Base-by-base conservation (phyloP, 2,797 vertebrate species). In the Oreortyx pictus region DNA sequence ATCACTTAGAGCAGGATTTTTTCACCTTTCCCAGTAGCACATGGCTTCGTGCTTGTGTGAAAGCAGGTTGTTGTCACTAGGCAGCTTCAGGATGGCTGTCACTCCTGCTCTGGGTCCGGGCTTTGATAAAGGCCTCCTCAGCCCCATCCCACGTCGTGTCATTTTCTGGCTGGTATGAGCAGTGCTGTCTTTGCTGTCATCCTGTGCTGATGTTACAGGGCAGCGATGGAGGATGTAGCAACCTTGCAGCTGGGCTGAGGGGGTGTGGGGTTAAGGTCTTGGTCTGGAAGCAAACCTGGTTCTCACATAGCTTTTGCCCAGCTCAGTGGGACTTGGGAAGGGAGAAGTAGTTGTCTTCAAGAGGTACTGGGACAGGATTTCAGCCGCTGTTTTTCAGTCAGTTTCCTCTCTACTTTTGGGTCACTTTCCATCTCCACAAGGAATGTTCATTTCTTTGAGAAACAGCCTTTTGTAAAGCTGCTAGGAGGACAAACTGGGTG, bases 111-210 rank as follows among this genome's bases (percentile, higher is more conserved):
- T 20, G 27, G 15, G 29, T 24, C 41, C 22, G 9, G 24, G 17
- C 17, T 16, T 41, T 64, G 14, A 39, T 27, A 19, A 41, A 44
- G 41, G 47, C 23, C 17, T 19, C 41, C n/a, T 39, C 43, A 14
- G 19, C 59, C 54, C 24, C 11, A 7, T 15, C 25, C 11, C 16
- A 47, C 4, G 7, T 9, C 14, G 5, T 33, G 5, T 0, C 2
- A 25, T 61, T 43, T 71, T 49, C 35, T 71, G 74, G 7, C 68
- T 37, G 13, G 15, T 77, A 12, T n/a, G 50, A 5, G 9, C n/a
- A 2, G 0, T 5, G 19, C 41, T 4, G 27, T 54, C 50, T 79
- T 1, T 54, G 62, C 44, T 64, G 0, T 59, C 5, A 1, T 37
- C 19, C 67, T 0, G 0, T 19, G 44, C 4, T 49, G 39, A 11